phyloP scores from a whole-genome alignment of 2,113 vertebrate species.

The Gymnarchus niloticus region DNA sequence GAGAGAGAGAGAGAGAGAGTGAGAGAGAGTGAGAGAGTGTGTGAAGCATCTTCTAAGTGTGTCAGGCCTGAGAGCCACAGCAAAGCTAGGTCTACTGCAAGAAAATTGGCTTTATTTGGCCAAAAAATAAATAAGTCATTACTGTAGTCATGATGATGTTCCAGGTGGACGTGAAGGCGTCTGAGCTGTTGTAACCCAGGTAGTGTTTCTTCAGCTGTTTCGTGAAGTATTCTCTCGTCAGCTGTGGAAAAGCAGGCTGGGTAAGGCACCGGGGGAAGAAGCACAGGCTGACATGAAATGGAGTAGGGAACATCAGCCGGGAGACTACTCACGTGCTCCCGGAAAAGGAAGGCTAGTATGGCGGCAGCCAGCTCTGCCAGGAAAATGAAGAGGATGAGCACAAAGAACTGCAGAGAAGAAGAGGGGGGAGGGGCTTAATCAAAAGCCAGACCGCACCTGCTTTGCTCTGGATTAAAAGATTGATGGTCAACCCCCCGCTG shows the following conservation, averaged over 20 bases:
- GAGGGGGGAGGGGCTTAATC: background rate
- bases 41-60: background rate
- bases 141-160: constrained; percentile 91
- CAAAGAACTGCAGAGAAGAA: constrained; percentile 76
- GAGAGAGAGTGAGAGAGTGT: background rate
- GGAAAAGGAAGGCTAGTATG: constrained; percentile 87
- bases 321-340: constrained; percentile 77
- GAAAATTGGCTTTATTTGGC: no score
- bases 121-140: no score
- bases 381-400: constrained; percentile 92
- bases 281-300: background rate
- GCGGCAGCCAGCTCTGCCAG: constrained; percentile 86
- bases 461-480: background rate
- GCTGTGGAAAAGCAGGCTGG: constrained; percentile 53
- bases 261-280: background rate
- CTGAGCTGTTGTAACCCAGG: constrained; percentile 72
- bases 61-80: background rate
- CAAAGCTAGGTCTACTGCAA: background rate
- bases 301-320: background rate
- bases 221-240: constrained; percentile 86
- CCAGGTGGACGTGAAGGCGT: constrained; percentile 81
- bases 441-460: background rate
- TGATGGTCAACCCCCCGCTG: background rate
- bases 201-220: constrained; percentile 83
- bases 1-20: background rate